Percentiles rank a stretch among this genome's conserved stretches.
phyloP scores from a whole-genome alignment of 2,113 vertebrate genomes.

The Lophotis ruficrista region DNA sequence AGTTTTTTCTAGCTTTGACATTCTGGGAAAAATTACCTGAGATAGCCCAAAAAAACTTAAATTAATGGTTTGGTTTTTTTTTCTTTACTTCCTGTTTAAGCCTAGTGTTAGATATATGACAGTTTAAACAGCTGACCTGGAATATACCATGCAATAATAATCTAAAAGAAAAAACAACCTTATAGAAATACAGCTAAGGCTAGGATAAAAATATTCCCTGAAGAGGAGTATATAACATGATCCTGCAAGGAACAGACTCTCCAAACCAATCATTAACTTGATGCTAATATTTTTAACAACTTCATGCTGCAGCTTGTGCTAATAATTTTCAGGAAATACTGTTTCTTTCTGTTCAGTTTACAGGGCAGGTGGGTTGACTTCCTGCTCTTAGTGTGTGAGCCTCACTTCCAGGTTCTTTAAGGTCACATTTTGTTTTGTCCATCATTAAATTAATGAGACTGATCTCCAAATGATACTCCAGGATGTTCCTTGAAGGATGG shows the following conservation, averaged over 20 bases:
- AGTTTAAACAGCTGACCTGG: slow-evolving; percentile 64
- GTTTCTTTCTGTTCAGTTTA: not conserved
- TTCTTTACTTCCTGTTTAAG: slow-evolving; percentile 66
- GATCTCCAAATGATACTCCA: not conserved
- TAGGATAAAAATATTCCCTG: not conserved
- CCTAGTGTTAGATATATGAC: slow-evolving; percentile 45
- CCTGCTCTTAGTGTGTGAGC: not conserved
- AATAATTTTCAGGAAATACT: not conserved
- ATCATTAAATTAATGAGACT: not conserved
- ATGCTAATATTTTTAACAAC: not conserved
- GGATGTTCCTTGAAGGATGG: not conserved
- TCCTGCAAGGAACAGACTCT: not conserved
- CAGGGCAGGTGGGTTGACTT: not conserved
- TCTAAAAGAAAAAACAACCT: not conserved
- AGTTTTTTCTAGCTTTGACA: slow-evolving; percentile 19
- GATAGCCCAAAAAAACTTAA: slow-evolving; percentile 42
- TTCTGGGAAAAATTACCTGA: slow-evolving; percentile 63
- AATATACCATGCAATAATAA: not conserved
- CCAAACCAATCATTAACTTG: not conserved
- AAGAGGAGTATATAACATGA: not conserved
- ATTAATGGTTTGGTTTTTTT: slow-evolving; percentile 20
- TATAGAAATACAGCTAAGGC: not conserved
- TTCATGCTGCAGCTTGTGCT: not conserved
- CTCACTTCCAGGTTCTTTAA: not conserved
- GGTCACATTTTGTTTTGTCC: not conserved